Base-by-base conservation (phyloP, 2,113 vertebrate species). In the Nesogale talazaci region DNA sequence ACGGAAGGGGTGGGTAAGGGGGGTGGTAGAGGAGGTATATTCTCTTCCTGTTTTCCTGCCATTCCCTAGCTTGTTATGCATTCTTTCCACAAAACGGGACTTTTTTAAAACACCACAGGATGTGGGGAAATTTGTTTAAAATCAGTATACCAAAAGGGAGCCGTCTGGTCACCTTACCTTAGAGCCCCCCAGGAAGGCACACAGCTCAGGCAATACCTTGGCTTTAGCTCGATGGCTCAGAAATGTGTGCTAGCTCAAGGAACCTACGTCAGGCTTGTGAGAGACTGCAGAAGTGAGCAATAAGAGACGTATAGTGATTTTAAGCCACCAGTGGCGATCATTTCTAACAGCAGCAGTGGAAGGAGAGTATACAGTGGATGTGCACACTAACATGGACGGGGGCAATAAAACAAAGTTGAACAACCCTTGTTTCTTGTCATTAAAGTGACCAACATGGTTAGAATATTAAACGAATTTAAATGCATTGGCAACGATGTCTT, bases 361-460 rank as follows among this genome's bases (percentile, higher is more conserved):
- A 93, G 87, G 34, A 2, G 6, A 65, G 69, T 25, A 23, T 27
- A 86, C 27, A 46, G 69, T 57, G 65, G 61, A 34, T 84, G 31
- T 34, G 31, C 11, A 42, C 1, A 52, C 17, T 57, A 4, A n/a
- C 42, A 87, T 31, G 52, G 65, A 57, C 88, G 29, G 86, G 31
- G 6, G 23, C 36, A 70, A 29, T 38, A 74, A 89, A 70, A 29
- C 34, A 74, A 89, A 90, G 10, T 52, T 85, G 36, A 40, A 19
- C 83, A 80, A 57, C 38, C 70, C 0, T 57, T 19, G 14, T 83
- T 93, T 89, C 42, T 80, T 78, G 79, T 90, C 77, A 56, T 94
- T 76, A 38, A 76, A 80, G 38, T 63, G 63, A 52, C 46, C 10
- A 11, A 52, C 10, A 52, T 52, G 95, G 9, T 72, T 92, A 56